Base-by-base conservation (phyloP, 1,140 invertebrate genomes). In the Aphaenogaster ashmeadi region DNA sequence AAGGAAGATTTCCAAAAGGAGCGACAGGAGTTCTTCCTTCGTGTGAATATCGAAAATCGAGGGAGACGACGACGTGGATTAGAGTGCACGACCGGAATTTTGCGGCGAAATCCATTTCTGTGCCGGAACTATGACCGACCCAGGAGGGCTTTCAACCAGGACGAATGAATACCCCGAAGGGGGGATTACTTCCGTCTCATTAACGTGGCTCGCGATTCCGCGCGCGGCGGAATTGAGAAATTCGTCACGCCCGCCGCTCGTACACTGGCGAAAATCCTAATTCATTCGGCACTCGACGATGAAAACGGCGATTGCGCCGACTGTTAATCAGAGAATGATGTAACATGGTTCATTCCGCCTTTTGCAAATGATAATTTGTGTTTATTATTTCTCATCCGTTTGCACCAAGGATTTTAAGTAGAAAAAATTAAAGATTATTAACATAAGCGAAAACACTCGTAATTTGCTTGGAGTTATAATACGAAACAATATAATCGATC, bases 171-270 rank as follows among this genome's bases (percentile, higher is more conserved):
- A 87, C 66, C 79, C 64, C 72, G 52, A 44, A 44, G 52, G 64
- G 52, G 54, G 88, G 85, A 90, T 90, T 90, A 90, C 88, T 90
- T 90, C 89, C 89, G 89, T 90, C 89, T 90, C 89, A 90, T 90
- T 90, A 90, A 81, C 89, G 89, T 80, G 75, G 77, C 66, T 79
- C 81, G 78, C 87, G 75, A 85, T 86, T 89, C 87, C 74, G 60
- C 87, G 52, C 67, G 64, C 77, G 44, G 78, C 27, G n/a, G 71
- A 80, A 87, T 90, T 89, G 88, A 79, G 86, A 87, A 90, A 90
- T 90, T 87, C 86, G 88, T 90, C 89, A 89, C 72, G 88, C 88
- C 85, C 75, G 88, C 67, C 54, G 83, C 47, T 64, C 71, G 54
- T 67, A 62, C 74, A 69, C 56, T 66, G 44, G 67, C 58, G 88